Evolutionary conservation across 2,888 invertebrate genomes (phyloP).

Genomic region (Hyposoter didymator): DNA sequence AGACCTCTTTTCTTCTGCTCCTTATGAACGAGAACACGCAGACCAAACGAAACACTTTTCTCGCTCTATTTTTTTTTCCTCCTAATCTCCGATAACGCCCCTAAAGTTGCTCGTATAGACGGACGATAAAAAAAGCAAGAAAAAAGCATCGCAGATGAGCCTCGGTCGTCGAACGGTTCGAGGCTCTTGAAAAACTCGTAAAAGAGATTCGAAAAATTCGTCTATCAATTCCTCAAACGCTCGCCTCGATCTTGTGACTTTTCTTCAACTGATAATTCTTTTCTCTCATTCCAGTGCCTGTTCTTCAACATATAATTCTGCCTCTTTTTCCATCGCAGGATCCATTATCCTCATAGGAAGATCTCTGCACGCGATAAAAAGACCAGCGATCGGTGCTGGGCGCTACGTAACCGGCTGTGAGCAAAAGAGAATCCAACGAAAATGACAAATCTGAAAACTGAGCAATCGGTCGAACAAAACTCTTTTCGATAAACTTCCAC

Average conservation of each 20-base stretch:
- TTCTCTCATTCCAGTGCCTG: background rate
- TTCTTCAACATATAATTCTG: background rate
- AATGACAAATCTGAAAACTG: background rate
- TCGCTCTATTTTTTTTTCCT: background rate
- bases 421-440: slow-evolving; percentile 35
- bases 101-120: background rate
- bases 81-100: slow-evolving; percentile 6
- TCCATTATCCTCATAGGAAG: slow-evolving; percentile 41
- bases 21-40: slow-evolving; percentile 11
- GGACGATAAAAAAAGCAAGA: background rate
- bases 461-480: background rate
- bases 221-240: background rate
- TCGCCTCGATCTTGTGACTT: background rate
- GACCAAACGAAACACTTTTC: slow-evolving; percentile 6
- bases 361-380: slow-evolving; percentile 42
- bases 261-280: background rate
- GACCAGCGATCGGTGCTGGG: slow-evolving; percentile 35
- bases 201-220: background rate
- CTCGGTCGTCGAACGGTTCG: background rate
- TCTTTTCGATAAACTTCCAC: slow-evolving; percentile 72
- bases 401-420: slow-evolving; percentile 44
- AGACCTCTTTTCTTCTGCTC: slow-evolving; percentile 31
- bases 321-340: background rate
- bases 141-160: background rate
- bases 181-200: background rate